Evolutionary conservation across 2,113 vertebrate species (phyloP), one percentile per base, ranked within the genome.

Genomic region (Cavia aperea): DNA sequence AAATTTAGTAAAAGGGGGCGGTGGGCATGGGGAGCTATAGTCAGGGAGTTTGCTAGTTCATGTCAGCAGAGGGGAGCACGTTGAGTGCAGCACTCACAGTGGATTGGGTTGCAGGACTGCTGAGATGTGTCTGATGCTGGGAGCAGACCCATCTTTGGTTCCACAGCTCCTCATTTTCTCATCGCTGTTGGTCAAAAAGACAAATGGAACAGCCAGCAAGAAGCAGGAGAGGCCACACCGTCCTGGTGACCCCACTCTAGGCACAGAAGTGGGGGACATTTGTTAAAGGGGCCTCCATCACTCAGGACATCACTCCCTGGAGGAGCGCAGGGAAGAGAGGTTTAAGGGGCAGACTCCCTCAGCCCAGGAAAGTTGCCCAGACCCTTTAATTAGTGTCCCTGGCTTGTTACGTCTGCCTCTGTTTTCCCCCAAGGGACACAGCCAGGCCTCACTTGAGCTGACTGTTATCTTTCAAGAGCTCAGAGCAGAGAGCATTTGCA

Each of bases 381-480:
- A 81, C 91, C 88, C 16, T 95, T 97, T 96, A 97, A 98, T 97
- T 95, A 96, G 95, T 88, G 96, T 96, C 97, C 96, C 95, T 0
- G 1, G 94, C 96, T 97, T 4, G 49, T 95, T 90, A 39, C 21
- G 75, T 56, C 97, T 81, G 70, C 93, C 93, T 92, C 97, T 68
- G 96, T 97, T 97, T 88, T 83, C 93, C 96, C 97, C 96, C 93
- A 63, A 84, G 96, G 97, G 97, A 97, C 75, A n/a, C 92, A 12
- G 5, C 84, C 15, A 65, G 68, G 36, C 95, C 96, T 97, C 96
- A 72, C 97, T 94, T 91, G 73, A 15, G 36, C 95, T 94, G 96
- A 97, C 96, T 97, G 96, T 98, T 98, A 98, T 97, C 98, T 98
- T 97, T 96, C 97, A 95, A 97, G 97, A 95, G 95, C 96, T 95